Base-by-base conservation (phyloP, 2,888 invertebrate species). In the Crocallis elinguaria region DNA sequence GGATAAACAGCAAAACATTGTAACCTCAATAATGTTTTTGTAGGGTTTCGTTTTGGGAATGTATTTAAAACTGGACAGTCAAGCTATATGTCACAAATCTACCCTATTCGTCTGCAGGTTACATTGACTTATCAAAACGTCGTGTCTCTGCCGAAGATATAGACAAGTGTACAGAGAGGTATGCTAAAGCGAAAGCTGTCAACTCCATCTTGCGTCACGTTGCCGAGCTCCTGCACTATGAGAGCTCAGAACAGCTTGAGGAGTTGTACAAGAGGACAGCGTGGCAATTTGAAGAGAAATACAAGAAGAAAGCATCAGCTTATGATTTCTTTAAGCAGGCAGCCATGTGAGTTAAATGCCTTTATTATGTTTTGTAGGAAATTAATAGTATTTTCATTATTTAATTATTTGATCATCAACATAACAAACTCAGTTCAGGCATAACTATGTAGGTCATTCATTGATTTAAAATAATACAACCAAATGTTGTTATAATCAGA, bases 281-380 rank as follows among this genome's bases (percentile, higher is more conserved):
- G 0, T 99, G 99, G 99, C 93, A 95, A 77, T 99, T 99, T 88
- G 99, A 99, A 83, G 96, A 97, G 74, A 99, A 99, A 83, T 97
- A 97, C 79, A 98, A 98, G 83, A 96, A 96, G 73, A 98, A 98
- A 84, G 98, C 98, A 0, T 97, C 97, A 1, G 97, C 98, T 25
- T 99, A 98, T 86, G 99, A 99, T 82, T 97, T 97, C 69, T 99
- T 99, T 84, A 99, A 99, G 91, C 98, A 98, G 89, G 98, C 99
- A 65, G 99, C 99, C 42, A 93, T 96, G 97, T 98, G 92, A 93
- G 96, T 93, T n/a, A n/a, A n/a, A n/a, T n/a, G n/a, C n/a, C n/a
- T n/a, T n/a, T n/a, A n/a, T n/a, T n/a, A n/a, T n/a, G n/a, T n/a
- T n/a, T n/a, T n/a, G n/a, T n/a, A n/a, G n/a, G n/a, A n/a, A n/a